Percentiles rank a stretch among this genome's conserved stretches.
phyloP scores from a whole-genome alignment of 2,888 invertebrate species.

The Conus canariensis region DNA sequence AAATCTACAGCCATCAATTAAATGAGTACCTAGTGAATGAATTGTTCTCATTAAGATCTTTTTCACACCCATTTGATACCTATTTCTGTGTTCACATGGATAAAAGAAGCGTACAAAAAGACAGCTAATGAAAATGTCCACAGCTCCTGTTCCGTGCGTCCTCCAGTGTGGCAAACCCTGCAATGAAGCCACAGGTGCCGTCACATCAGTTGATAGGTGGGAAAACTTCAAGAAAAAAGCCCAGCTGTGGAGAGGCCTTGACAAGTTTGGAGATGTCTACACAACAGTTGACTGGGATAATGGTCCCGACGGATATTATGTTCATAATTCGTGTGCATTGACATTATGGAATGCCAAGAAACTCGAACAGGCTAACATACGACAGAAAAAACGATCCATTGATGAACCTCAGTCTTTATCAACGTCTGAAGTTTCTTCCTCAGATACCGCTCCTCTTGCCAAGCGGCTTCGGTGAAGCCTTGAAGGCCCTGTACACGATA shows the following conservation, averaged over 20 bases:
- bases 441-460: constrained; percentile 8
- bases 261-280: background rate
- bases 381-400: background rate
- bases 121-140: background rate
- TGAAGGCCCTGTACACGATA: background rate
- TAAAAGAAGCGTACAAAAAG: background rate
- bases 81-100: background rate
- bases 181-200: background rate
- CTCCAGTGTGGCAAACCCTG: background rate
- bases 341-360: background rate
- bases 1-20: background rate
- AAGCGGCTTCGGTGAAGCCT: background rate
- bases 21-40: background rate
- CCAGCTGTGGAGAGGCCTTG: background rate
- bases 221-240: background rate
- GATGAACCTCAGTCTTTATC: background rate
- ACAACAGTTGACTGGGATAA: background rate
- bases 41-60: background rate
- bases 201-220: background rate
- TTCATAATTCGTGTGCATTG: background rate
- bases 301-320: background rate
- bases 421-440: background rate
- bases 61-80: background rate
- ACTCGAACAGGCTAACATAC: background rate
- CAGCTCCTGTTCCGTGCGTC: constrained; percentile 1